Evolutionary conservation across 1,140 invertebrate genomes (phyloP), one percentile per base, ranked within the genome.

Genomic region (Bradynema listronoti): DNA sequence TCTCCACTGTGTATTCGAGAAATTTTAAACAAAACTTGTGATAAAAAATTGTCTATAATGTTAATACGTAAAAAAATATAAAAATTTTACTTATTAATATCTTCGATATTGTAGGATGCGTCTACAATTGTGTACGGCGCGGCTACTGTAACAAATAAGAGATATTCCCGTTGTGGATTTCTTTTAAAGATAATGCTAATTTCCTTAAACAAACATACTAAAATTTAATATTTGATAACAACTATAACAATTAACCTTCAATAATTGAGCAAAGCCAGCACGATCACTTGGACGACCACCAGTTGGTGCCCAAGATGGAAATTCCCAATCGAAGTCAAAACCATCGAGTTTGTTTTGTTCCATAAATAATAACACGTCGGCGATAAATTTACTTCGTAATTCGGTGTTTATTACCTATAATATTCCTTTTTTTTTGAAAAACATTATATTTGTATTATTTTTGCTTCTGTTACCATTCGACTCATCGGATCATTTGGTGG

Each of bases 271-370:
- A 22, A 72, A 63, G 32, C 68, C 51, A 5, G 34, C 2, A 47
- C 36, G 56, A 45, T 72, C 70, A 11, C 50, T 45, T 24, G 29
- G 32, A 29, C 59, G n/a, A n/a, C n/a, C 61, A 7, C 66, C 62
- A 45, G 63, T 61, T 16, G 30, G 9, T 55, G 62, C 64, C 66
- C 66, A 73, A 4, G 51, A 60, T 4, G 70, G 70, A 45, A 72
- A 72, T 51, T 72, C 70, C 70, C 70, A 72, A 49, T 72, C 70
- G 14, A 73, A 51, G 39, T 72, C 70, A 6, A 73, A 50, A 16
- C 70, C 70, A 41, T 72, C 58, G 11, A 72, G 36, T 4, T 56
- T 43, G 50, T 60, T 69, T 43, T 16, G n/a, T 19, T 32, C 27
- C 6, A 70, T 24, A 69, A 69, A 70, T 4, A 24, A 19, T 0